These are phyloP conservation scores for Martes martes DNA, from an alignment of 2,113 vertebrate genomes.

Conservation along the genomic window DNA sequence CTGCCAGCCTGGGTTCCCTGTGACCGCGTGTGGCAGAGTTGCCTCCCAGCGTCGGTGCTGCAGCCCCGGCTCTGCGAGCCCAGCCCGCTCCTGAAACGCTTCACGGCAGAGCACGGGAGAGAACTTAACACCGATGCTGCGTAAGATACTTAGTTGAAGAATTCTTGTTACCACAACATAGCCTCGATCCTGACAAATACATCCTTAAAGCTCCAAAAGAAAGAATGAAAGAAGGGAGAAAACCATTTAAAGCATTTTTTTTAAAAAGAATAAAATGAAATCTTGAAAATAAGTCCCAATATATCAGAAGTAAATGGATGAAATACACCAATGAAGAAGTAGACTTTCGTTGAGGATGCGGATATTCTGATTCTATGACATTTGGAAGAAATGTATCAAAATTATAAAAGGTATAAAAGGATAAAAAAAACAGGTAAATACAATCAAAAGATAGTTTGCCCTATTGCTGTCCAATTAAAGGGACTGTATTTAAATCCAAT, in stretches of 20 bases:
- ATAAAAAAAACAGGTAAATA: background rate
- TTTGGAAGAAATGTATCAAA: background rate
- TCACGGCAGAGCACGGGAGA: too few species aligned
- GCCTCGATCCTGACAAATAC: background rate
- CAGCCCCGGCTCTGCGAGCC: background rate
- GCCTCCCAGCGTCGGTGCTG: fast-evolving
- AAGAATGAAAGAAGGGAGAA: background rate
- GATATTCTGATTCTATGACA: background rate
- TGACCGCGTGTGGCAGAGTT: background rate
- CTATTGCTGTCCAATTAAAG: background rate
- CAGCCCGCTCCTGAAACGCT: background rate
- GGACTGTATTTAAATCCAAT: background rate
- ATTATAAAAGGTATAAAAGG: background rate
- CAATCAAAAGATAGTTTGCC: background rate
- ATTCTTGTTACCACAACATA: background rate
- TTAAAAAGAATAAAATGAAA: background rate
- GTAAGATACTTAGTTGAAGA: background rate
- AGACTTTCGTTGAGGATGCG: background rate
- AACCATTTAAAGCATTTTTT: background rate
- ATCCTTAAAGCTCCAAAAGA: background rate
- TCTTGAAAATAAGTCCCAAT: background rate
- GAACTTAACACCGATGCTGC: background rate
- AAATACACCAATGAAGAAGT: background rate
- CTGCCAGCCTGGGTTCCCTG: too few species aligned
- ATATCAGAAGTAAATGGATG: background rate